These are phyloP conservation scores for Zaprionus capensis DNA, from an alignment of 1,140 invertebrate genomes.

Conservation along the genomic window DNA sequence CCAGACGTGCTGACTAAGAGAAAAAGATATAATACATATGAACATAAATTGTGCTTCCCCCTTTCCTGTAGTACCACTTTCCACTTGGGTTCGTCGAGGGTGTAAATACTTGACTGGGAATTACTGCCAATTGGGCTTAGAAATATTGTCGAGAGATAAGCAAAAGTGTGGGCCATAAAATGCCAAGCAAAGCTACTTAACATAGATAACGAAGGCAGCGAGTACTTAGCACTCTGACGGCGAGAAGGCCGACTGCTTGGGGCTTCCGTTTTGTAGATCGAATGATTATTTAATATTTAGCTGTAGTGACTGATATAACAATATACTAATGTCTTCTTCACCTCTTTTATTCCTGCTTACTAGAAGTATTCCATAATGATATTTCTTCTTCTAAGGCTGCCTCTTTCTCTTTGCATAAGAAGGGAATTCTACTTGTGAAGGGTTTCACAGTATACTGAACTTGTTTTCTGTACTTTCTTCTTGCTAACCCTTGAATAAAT, in stretches of 20 bases:
- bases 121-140: constrained; percentile 11
- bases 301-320: too few relatives aligned
- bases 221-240: neutral
- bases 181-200: constrained; percentile 32
- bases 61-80: neutral
- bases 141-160: constrained; percentile 25
- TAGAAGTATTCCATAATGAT: too few relatives aligned
- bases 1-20: constrained; percentile 52
- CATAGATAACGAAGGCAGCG: constrained; percentile 12
- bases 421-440: too few relatives aligned
- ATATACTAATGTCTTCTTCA: too few relatives aligned
- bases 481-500: too few relatives aligned
- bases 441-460: too few relatives aligned
- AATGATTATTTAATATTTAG: neutral
- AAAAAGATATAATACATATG: neutral
- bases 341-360: too few relatives aligned
- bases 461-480: too few relatives aligned
- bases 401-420: too few relatives aligned
- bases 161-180: constrained; percentile 4
- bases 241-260: neutral
- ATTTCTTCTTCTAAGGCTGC: too few relatives aligned
- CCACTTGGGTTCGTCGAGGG: neutral
- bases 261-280: neutral
- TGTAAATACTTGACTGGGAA: neutral
- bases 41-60: constrained; percentile 39